Evolutionary conservation across 1,140 invertebrate species (phyloP), one percentile per base, ranked within the genome.

Genomic region (Xylocopa sonorina): DNA sequence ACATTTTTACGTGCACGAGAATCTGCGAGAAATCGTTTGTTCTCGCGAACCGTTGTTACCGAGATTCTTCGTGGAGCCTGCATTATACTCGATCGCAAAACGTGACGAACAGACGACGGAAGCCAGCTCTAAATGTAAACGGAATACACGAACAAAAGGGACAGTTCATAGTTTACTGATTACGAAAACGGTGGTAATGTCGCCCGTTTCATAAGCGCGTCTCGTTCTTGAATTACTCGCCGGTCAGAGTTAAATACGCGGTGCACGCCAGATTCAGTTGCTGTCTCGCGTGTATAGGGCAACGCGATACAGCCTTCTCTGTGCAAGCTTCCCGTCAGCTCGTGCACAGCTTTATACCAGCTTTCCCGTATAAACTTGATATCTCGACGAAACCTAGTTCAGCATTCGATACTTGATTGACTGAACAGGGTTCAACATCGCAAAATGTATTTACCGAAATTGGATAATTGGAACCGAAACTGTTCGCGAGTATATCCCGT

Each of bases 161-260:
- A n/a, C n/a, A n/a, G n/a, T n/a, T n/a, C n/a, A 58, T 34, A 58
- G 16, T 21, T 50, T 50, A 21, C 48, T 21, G 2, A 50, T 58
- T 58, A 32, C 38, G 18, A n/a, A n/a, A 34, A 32, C 57, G 10
- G 18, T 21, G 7, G 29, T 21, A 32, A 2, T n/a, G 10, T 6
- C 10, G 29, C 32, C 21, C 12, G 5, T 58, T 34, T 58, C 57
- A 34, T 34, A 58, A 58, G 57, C 27, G 57, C 32, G 57, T 58
- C 38, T 58, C 57, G 57, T 58, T 58, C 57, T 58, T 58, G 57
- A 58, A 58, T 58, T 58, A 58, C 57, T 58, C 18, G 57, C 7
- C n/a, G 57, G 57, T 58, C 57, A 58, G 57, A 58, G 57, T 58
- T 58, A 58, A 58, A 58, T 29, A 58, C 57, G 57, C 29, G 29